phyloP scores from a whole-genome alignment of 2,113 vertebrate species.

The Limnothrissa miodon region DNA sequence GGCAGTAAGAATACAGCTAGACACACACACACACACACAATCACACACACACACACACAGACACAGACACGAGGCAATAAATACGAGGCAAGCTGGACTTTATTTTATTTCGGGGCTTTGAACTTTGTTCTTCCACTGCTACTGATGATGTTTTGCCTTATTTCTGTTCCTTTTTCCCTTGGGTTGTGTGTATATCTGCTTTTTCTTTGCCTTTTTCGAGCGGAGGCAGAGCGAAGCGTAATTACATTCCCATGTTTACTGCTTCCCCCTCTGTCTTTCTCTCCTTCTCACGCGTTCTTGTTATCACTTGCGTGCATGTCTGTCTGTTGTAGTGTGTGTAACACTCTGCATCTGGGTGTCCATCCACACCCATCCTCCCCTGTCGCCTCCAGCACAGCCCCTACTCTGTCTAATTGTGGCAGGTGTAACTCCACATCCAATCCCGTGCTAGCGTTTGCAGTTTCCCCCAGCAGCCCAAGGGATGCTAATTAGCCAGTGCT shows the following conservation, averaged over 20 bases:
- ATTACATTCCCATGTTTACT: background rate
- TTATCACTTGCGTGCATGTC: background rate
- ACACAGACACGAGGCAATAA: conserved; percentile 8
- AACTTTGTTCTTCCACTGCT: too few species aligned
- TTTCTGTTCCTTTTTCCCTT: background rate
- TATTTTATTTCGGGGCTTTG: conserved; percentile 26
- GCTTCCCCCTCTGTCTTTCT: conserved; percentile 13
- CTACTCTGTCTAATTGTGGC: conserved; percentile 39
- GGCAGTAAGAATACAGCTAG: background rate
- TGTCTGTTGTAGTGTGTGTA: background rate
- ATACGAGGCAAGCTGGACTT: background rate
- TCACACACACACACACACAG: too few species aligned
- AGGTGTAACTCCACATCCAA: conserved; percentile 37
- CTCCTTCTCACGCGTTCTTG: conserved; percentile 10
- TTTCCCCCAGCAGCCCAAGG: background rate
- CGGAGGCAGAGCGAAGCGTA: too few species aligned
- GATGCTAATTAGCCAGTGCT: background rate
- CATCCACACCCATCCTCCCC: conserved; percentile 32
- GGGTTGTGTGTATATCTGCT: background rate
- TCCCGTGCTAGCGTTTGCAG: conserved; percentile 5
- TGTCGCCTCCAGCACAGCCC: conserved; percentile 26
- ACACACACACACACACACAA: too few species aligned
- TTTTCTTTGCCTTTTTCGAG: background rate
- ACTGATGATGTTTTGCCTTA: background rate
- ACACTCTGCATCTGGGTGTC: background rate